phyloP scores from a whole-genome alignment of 2,113 vertebrate genomes.

The Irena cyanogastra region DNA sequence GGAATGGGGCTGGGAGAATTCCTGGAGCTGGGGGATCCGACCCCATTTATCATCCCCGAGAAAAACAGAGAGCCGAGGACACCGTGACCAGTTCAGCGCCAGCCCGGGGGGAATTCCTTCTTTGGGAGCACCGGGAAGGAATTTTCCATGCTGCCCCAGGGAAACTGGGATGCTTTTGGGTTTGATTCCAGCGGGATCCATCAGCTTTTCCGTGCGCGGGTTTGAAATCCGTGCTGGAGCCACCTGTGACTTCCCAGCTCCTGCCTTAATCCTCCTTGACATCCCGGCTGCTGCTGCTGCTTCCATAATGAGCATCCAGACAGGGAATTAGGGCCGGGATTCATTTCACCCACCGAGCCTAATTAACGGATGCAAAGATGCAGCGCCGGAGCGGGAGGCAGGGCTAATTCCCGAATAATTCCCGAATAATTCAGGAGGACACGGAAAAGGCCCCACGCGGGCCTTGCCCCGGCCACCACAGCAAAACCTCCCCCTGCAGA shows the following conservation, averaged over 20 bases:
- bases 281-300: neutral
- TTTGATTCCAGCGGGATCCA: neutral
- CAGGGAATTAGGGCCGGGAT: neutral
- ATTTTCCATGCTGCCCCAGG: fast-evolving
- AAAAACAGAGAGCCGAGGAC: neutral
- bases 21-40: neutral
- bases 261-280: neutral
- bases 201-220: fast-evolving
- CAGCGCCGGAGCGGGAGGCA: neutral
- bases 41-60: neutral
- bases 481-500: neutral
- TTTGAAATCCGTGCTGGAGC: neutral
- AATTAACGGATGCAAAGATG: neutral
- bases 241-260: conserved; percentile 7
- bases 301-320: neutral
- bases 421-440: neutral
- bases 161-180: fast-evolving
- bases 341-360: neutral
- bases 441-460: fast-evolving
- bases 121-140: fast-evolving
- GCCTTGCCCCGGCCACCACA: fast-evolving
- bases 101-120: neutral
- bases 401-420: neutral
- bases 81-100: neutral
- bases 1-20: neutral